Conservation (phyloP, 2,113 vertebrate genomes). For the Macquaria australasica region DNA sequence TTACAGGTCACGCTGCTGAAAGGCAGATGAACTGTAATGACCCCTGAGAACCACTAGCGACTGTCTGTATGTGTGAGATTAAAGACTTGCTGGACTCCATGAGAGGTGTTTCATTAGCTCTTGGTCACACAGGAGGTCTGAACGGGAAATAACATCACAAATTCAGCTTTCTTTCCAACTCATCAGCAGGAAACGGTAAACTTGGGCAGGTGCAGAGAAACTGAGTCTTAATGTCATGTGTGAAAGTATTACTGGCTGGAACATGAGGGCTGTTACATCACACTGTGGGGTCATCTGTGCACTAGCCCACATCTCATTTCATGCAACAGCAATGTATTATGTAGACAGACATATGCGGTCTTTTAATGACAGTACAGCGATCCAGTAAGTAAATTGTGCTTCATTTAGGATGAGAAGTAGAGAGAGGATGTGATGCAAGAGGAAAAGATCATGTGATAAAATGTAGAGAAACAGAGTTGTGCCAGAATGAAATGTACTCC, state of each 20-base stretch:
- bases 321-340: not conserved
- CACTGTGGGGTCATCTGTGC: conserved; percentile 22
- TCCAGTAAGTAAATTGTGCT: not conserved
- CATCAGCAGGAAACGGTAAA: conserved; percentile 8
- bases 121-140: not conserved
- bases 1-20: not conserved
- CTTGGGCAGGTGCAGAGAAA: not conserved
- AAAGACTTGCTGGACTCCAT: conserved; percentile 39
- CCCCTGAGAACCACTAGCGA: not conserved
- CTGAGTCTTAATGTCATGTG: not conserved
- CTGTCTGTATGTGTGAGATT: conserved; percentile 41
- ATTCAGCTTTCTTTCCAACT: not conserved
- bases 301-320: not conserved
- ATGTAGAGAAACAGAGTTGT: not conserved
- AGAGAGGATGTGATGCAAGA: not conserved
- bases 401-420: not conserved
- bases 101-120: conserved; percentile 64
- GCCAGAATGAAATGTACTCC: not conserved
- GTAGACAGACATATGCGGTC: conserved; percentile 8
- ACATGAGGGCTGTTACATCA: conserved; percentile 39
- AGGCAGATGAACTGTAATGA: conserved; percentile 11
- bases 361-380: conserved; percentile 28
- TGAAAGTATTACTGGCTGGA: conserved; percentile 1
- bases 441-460: not conserved
- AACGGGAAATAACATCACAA: not conserved